A percentile compares a stretch with the other conserved stretches of the same genome.
Evolutionary conservation across 2,888 invertebrate genomes (phyloP).

Genomic region (Helobdella robusta): DNA sequence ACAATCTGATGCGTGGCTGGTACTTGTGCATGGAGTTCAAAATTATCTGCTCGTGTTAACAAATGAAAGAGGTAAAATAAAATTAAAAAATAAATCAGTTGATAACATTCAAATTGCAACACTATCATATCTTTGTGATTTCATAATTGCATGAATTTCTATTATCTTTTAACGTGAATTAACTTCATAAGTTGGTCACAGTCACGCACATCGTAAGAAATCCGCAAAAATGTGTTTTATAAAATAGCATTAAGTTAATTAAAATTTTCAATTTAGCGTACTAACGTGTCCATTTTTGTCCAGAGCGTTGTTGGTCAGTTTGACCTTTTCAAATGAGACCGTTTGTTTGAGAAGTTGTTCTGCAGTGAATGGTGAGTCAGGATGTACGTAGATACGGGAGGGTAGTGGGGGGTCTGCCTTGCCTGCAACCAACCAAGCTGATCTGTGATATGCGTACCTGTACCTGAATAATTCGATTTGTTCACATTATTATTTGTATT

Average conservation of each 20-base stretch:
- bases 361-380: slow-evolving; percentile 88
- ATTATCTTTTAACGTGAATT: too few relatives aligned
- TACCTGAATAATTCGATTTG: too few relatives aligned
- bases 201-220: too few relatives aligned
- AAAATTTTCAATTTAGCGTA: not conserved
- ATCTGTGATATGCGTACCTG: slow-evolving; percentile 95
- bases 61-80: slow-evolving; percentile 2
- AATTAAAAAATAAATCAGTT: not conserved
- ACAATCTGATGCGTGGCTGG: slow-evolving; percentile 76
- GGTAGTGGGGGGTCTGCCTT: slow-evolving; percentile 92
- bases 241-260: too few relatives aligned
- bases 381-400: slow-evolving; percentile 84
- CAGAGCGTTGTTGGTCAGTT: slow-evolving; percentile 95
- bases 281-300: slow-evolving; percentile 48
- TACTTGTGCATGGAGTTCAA: slow-evolving; percentile 99
- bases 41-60: slow-evolving; percentile 66
- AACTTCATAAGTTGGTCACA: too few relatives aligned
- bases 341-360: slow-evolving; percentile 86
- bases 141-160: too few relatives aligned
- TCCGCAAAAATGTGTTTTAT: too few relatives aligned
- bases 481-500: too few relatives aligned
- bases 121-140: too few relatives aligned
- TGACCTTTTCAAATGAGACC: slow-evolving; percentile 94
- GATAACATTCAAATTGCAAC: not conserved
- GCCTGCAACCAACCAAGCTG: slow-evolving; percentile 89